Evolutionary conservation across 2,888 invertebrate genomes (phyloP).

Genomic region (Latrodectus elegans): DNA sequence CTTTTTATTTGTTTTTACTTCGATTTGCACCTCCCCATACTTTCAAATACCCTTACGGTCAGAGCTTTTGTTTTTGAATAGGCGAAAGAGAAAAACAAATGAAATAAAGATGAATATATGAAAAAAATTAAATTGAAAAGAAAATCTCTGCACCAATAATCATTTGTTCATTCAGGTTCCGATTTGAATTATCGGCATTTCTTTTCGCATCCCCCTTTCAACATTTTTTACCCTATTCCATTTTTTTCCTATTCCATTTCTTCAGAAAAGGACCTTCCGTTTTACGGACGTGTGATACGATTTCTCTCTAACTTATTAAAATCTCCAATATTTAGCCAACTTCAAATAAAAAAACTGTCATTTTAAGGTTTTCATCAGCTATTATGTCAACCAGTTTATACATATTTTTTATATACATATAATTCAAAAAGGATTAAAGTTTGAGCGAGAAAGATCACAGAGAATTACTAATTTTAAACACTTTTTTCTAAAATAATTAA

Average conservation of each 20-base stretch:
- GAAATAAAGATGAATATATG: constrained; percentile 8
- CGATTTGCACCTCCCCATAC: constrained; percentile 28
- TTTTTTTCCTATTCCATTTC: constrained; percentile 1
- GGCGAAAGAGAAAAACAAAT: constrained; percentile 31
- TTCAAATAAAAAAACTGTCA: too few species aligned
- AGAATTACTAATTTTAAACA: too few species aligned
- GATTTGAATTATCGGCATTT: constrained; percentile 68
- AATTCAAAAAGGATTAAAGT: too few species aligned
- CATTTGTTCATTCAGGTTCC: constrained; percentile 66
- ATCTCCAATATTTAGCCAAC: too few species aligned
- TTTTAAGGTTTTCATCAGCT: too few species aligned
- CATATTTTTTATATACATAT: too few species aligned
- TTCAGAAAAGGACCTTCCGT: background rate
- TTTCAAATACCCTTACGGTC: constrained; percentile 26
- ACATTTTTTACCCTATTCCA: constrained; percentile 15
- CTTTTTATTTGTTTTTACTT: constrained; percentile 37
- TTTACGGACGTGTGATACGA: too few species aligned
- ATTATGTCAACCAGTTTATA: too few species aligned
- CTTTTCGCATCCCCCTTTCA: constrained; percentile 15
- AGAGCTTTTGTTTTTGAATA: constrained; percentile 62
- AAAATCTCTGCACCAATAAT: constrained; percentile 59
- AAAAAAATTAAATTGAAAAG: constrained; percentile 52
- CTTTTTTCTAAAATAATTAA: too few species aligned
- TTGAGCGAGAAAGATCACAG: too few species aligned
- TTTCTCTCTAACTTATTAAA: too few species aligned